Percentiles rank a stretch among this genome's conserved stretches.
These are phyloP conservation scores for Triplophysa siluroides DNA, from an alignment of 2,113 vertebrate species.

Conservation along the genomic window DNA sequence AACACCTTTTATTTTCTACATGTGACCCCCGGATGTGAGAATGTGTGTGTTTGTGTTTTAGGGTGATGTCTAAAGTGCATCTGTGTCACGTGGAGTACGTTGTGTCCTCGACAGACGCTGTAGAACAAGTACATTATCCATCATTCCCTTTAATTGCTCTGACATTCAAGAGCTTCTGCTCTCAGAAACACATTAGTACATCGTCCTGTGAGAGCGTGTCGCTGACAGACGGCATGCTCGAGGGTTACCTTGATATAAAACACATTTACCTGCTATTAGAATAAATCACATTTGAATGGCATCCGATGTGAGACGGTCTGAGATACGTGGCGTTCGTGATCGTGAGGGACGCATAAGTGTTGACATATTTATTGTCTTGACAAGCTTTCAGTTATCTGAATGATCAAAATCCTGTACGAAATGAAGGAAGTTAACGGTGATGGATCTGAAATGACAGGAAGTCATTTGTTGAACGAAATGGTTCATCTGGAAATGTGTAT, in stretches of 20 bases:
- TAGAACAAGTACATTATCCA: not conserved
- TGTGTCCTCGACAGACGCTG: no score
- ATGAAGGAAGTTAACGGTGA: conserved; percentile 32
- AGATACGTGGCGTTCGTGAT: not conserved
- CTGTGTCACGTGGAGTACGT: not conserved
- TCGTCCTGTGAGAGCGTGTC: conserved; percentile 5
- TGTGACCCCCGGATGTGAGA: no score
- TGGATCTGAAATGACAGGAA: conserved; percentile 34
- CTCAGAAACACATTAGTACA: conserved; percentile 37
- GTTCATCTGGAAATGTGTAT: no score
- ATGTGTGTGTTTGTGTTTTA: no score
- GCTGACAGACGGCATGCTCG: not conserved
- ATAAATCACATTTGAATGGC: conserved; percentile 15
- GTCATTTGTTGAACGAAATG: not conserved
- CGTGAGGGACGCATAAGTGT: conserved; percentile 14
- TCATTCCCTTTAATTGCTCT: conserved; percentile 32
- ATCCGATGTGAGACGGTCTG: conserved; percentile 14
- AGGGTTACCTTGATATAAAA: conserved; percentile 28
- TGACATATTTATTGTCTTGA: conserved; percentile 21
- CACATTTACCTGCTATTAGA: conserved; percentile 34
- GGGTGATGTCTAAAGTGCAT: not conserved
- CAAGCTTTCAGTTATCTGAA: conserved; percentile 24
- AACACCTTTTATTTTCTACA: no score
- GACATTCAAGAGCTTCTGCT: conserved; percentile 15
- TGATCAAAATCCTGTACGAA: not conserved